phyloP scores from a whole-genome alignment of 2,888 invertebrate species.

The Hoplodrina ambigua region DNA sequence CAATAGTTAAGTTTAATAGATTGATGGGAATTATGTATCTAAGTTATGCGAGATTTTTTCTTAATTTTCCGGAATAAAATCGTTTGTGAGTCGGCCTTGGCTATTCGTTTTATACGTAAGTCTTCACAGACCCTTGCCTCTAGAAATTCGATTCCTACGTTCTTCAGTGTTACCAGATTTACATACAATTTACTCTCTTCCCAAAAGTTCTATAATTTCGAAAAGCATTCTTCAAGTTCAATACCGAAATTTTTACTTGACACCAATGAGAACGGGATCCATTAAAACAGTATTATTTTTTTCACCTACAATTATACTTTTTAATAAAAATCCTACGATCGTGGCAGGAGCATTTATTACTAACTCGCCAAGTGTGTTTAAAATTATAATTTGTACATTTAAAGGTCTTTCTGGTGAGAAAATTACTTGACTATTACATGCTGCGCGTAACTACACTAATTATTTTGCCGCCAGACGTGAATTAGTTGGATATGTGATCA shows the following conservation, averaged over 20 bases:
- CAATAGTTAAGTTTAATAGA: constrained; percentile 6
- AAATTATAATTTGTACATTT: constrained; percentile 49
- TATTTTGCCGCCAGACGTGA: constrained; percentile 27
- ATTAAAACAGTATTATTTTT: not conserved
- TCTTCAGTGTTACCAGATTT: too few relatives aligned
- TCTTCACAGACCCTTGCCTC: too few relatives aligned
- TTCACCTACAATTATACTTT: not conserved
- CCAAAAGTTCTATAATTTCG: too few relatives aligned
- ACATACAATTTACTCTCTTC: too few relatives aligned
- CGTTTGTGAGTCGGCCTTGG: too few relatives aligned
- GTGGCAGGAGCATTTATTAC: constrained; percentile 33
- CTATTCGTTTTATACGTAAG: too few relatives aligned
- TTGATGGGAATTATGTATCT: not conserved
- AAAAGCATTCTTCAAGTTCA: too few relatives aligned
- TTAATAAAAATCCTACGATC: not conserved
- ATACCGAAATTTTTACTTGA: too few relatives aligned
- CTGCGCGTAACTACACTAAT: constrained; percentile 36
- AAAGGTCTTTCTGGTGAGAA: constrained; percentile 48
- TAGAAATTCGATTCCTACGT: too few relatives aligned
- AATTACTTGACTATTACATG: constrained; percentile 44
- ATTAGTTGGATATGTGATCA: constrained; percentile 38
- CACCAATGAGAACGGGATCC: too few relatives aligned
- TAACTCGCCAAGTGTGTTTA: constrained; percentile 23
- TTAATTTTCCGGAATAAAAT: too few relatives aligned
- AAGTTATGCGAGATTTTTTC: too few relatives aligned